Conservation (phyloP, 1,140 invertebrate genomes). For the Cyrtorhinus lividipennis region DNA sequence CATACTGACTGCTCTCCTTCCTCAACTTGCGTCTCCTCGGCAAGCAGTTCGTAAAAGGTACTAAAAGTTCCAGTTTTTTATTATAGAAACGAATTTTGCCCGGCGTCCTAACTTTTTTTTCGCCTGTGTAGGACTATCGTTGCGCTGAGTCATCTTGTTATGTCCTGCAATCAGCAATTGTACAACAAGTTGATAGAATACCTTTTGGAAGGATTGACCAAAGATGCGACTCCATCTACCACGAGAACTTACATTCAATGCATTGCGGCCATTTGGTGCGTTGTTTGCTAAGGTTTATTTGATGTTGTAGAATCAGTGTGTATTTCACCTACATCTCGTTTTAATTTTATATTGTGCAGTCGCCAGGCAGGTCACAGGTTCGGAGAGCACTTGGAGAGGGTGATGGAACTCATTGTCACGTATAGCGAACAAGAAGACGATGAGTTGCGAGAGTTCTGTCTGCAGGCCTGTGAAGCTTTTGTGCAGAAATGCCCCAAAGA, state of each 20-base stretch:
- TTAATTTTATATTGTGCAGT: no score
- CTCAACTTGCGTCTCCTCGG: slow-evolving; percentile 84
- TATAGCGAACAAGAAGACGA: slow-evolving; percentile 85
- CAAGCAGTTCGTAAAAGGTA: slow-evolving; percentile 59
- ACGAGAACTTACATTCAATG: slow-evolving; percentile 92
- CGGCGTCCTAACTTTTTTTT: no score
- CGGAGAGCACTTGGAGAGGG: slow-evolving; percentile 81
- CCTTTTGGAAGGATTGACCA: slow-evolving; percentile 65
- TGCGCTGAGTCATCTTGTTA: slow-evolving; percentile 72
- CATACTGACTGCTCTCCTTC: slow-evolving; percentile 73
- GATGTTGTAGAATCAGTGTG: background rate
- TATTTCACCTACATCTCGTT: background rate
- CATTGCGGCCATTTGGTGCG: slow-evolving; percentile 91
- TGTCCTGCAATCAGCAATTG: slow-evolving; percentile 72
- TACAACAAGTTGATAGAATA: slow-evolving; percentile 85
- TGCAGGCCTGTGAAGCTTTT: slow-evolving; percentile 91
- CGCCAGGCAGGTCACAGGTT: slow-evolving; percentile 89
- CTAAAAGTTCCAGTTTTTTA: background rate
- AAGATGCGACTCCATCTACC: slow-evolving; percentile 57
- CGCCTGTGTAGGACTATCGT: slow-evolving; percentile 60
- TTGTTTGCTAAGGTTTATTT: slow-evolving; percentile 18
- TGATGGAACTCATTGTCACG: slow-evolving; percentile 70
- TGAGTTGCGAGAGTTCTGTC: slow-evolving; percentile 80
- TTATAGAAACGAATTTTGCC: no score
- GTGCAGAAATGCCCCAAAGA: slow-evolving; percentile 91